Evolutionary conservation across 2,113 vertebrate genomes (phyloP).

Genomic region (Mustelus asterias): DNA sequence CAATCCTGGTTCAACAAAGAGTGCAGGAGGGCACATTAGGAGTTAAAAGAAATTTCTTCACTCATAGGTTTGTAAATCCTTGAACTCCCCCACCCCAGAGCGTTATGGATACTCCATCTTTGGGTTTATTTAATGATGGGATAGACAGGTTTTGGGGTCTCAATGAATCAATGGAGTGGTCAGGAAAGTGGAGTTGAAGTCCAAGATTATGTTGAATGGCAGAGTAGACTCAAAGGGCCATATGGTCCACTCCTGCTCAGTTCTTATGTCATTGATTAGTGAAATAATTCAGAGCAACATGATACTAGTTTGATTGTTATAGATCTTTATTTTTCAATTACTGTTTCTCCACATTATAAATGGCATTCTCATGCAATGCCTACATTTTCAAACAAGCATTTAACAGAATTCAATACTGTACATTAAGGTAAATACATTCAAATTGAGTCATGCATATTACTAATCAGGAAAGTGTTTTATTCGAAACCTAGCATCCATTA

Average conservation of each 20-base stretch:
- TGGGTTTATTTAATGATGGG: neutral
- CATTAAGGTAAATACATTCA: neutral
- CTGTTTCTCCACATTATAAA: neutral
- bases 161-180: no score
- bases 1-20: no score
- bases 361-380: neutral
- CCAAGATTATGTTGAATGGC: neutral
- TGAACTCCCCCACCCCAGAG: neutral
- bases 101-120: neutral
- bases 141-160: neutral
- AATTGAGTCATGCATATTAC: neutral
- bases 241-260: neutral
- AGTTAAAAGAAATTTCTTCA: neutral
- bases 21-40: no score
- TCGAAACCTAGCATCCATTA: neutral
- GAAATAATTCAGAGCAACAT: neutral
- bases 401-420: neutral
- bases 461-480: neutral
- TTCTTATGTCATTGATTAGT: neutral
- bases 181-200: neutral
- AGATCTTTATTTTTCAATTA: slow-evolving; percentile 9
- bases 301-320: neutral
- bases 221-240: neutral
- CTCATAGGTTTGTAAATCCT: neutral
- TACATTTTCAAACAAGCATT: neutral